A percentile compares a stretch with the other conserved stretches of the same genome.
These are phyloP conservation scores for Myiopsitta monachus DNA, from an alignment of 2,113 vertebrate species.

Conservation along the genomic window DNA sequence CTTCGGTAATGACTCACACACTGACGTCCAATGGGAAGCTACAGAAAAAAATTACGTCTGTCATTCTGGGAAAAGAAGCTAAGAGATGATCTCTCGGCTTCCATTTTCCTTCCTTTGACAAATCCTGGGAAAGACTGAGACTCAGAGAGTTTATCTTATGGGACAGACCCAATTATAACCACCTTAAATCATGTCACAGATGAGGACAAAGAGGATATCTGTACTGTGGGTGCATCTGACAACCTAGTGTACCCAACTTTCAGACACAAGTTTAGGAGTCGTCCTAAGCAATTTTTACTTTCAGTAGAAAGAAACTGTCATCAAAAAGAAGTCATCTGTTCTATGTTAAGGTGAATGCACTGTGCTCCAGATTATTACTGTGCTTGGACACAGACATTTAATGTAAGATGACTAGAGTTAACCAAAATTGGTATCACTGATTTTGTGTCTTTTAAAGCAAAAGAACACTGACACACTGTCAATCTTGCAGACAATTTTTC, in stretches of 20 bases:
- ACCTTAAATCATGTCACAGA: not conserved
- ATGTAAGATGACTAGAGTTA: not conserved
- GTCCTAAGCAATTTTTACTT: not conserved
- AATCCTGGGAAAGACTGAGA: not conserved
- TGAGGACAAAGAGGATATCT: not conserved
- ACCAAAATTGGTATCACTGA: not conserved
- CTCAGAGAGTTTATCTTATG: not conserved
- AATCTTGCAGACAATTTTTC: not conserved
- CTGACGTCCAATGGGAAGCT: constrained; percentile 91
- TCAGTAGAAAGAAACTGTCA: not conserved
- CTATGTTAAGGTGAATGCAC: not conserved
- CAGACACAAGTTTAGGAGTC: not conserved
- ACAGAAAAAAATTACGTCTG: not conserved
- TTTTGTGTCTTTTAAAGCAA: not conserved
- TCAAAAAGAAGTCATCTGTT: not conserved
- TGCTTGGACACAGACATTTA: not conserved
- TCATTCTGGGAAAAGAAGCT: not conserved
- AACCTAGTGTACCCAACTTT: not conserved
- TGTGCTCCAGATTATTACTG: not conserved
- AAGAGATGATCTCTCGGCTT: not conserved
- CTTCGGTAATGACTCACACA: constrained; percentile 94
- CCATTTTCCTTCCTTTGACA: not conserved
- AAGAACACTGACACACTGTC: not conserved
- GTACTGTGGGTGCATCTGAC: not conserved
- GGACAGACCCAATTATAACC: not conserved